Evolutionary conservation across 2,888 invertebrate genomes (phyloP), one percentile per base, ranked within the genome.

Genomic region (Julus scanicus): DNA sequence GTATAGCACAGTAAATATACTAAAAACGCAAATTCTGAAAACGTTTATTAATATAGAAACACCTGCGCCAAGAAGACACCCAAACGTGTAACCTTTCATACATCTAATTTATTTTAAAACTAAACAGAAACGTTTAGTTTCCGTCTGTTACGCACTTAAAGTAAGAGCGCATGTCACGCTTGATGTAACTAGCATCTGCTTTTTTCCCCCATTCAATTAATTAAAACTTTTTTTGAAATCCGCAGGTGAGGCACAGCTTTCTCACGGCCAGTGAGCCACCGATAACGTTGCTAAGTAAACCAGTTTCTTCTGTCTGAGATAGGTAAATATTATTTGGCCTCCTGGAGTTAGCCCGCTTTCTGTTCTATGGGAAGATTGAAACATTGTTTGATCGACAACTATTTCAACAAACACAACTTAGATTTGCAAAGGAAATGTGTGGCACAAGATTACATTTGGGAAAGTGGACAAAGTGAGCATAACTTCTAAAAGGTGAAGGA

Each of bases 281-380:
- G 71, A 71, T 71, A n/a, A 29, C 71, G 20, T 9, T 5, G 29
- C 71, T 11, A 29, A 29, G 29, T n/a, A 71, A 71, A 71, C 71
- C 71, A 71, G 71, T 71, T 71, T 71, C 71, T 71, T 71, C 71
- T 29, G 29, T 71, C 71, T 71, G 71, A n/a, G 20, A 71, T 20
- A 71, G 71, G 71, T 71, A 71, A 71, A 71, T 71, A 71, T 71
- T 20, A 29, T 71, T 6, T 9, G 71, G n/a, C 71, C 71, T 71
- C 71, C 71, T 71, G 71, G 71, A 71, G 71, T 29, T 20, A 29
- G 29, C n/a, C 71, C 29, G 71, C 71, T 71, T 29, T 71, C 20
- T 20, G 71, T 71, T 29, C 71, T 71, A 11, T 29, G 71, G 71
- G 71, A 71, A 11, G 71, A 71, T 29, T 71, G 20, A 71, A 29